phyloP scores from a whole-genome alignment of 2,113 vertebrate genomes.

The Heterotis niloticus region DNA sequence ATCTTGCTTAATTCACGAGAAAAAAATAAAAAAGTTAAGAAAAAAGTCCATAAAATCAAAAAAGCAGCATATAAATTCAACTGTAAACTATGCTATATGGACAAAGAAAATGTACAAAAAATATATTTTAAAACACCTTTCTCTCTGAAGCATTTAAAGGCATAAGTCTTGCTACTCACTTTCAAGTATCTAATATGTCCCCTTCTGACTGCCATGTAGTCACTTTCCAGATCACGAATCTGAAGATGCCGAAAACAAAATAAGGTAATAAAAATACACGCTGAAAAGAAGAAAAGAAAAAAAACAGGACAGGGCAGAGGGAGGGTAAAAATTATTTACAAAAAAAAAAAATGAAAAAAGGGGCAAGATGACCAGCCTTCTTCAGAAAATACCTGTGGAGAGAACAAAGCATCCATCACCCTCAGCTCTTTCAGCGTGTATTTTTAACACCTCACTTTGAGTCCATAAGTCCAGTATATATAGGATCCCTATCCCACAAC shows the following conservation, averaged over 20 bases:
- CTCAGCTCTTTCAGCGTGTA: slow-evolving; percentile 33
- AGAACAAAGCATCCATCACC: slow-evolving; percentile 41
- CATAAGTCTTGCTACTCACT: slow-evolving; percentile 58
- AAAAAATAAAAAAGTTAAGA: too few relatives aligned
- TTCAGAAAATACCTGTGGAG: slow-evolving; percentile 48
- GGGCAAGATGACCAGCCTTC: slow-evolving; percentile 31
- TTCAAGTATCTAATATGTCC: slow-evolving; percentile 72
- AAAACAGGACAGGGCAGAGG: slow-evolving; percentile 18
- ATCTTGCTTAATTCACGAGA: too few relatives aligned
- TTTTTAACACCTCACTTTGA: slow-evolving; percentile 38
- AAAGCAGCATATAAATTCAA: too few relatives aligned
- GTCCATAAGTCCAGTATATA: neutral
- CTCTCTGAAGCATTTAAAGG: neutral
- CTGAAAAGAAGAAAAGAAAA: slow-evolving; percentile 26
- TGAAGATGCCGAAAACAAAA: slow-evolving; percentile 47
- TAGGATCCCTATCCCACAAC: neutral
- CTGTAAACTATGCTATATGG: too few relatives aligned
- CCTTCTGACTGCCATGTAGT: slow-evolving; percentile 76
- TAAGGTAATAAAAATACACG: slow-evolving; percentile 45
- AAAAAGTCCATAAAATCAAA: too few relatives aligned
- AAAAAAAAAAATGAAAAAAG: slow-evolving; percentile 28
- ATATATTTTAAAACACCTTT: neutral
- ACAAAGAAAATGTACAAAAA: too few relatives aligned
- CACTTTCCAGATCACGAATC: slow-evolving; percentile 67
- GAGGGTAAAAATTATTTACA: slow-evolving; percentile 23